Evolutionary conservation across 2,888 invertebrate genomes (phyloP), one percentile per base, ranked within the genome.

Genomic region (Taphrorychus bicolor): DNA sequence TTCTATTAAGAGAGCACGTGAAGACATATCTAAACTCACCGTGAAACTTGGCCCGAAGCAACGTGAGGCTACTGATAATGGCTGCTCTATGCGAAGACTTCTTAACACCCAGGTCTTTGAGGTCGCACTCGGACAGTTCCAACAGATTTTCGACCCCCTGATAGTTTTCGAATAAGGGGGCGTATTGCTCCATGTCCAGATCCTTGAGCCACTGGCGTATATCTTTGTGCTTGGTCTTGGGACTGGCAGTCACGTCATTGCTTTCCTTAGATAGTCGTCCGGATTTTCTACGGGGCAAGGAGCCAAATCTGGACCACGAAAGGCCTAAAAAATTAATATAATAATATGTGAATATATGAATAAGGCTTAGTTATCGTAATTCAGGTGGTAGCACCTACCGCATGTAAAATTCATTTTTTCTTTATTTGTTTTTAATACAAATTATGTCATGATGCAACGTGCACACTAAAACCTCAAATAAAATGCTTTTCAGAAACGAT

Each of bases 41-140:
- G 69, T 86, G 82, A 59, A 86, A 86, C 79, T 89, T 90, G 19
- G 87, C 85, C 42, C 86, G 83, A 3, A 90, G 83, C 5, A 87
- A 85, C n/a, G 88, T 84, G 58, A 90, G 81, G 77, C 88, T 89
- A 32, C 88, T 86, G 69, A 88, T 85, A 72, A 90, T 87, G 73
- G 86, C 84, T 1, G 88, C 87, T 23, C 90, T 81, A 80, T 90
- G 89, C 14, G 86, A 86, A 2, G 87, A 84, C 74, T 87, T 87
- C 70, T 85, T 86, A 24, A 90, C 83, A 0, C 90, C 90, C 66
- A 88, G 78, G 49, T 85, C 83, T 75, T 85, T 86, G 54, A 90
- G 82, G 71, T 88, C 88, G 2, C 83, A 81, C 77, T 90, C 88
- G 22, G 84, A 83, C 73, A 85, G 81, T 61, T 84, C 81, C 69